phyloP scores from a whole-genome alignment of 2,888 invertebrate species.

The Callimorpha dominula region DNA sequence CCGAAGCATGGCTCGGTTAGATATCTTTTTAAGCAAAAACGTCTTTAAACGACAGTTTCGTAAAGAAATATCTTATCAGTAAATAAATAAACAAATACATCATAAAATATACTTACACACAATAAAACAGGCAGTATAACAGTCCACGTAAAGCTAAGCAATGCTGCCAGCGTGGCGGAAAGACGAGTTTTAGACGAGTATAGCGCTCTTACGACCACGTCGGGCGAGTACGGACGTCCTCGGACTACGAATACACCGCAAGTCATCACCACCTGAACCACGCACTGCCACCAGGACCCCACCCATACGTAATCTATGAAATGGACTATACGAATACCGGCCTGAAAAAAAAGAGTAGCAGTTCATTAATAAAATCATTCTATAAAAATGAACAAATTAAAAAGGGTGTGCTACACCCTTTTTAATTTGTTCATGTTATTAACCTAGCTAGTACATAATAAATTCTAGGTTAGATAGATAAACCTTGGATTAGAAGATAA shows the following conservation, averaged over 20 bases:
- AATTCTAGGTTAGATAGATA: not conserved
- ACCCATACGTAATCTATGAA: slow-evolving; percentile 94
- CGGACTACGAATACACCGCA: slow-evolving; percentile 95
- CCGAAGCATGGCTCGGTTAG: too few relatives aligned
- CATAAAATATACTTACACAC: slow-evolving; percentile 90
- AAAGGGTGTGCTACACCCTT: too few relatives aligned
- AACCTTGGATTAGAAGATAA: slow-evolving; percentile 3
- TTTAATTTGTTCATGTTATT: too few relatives aligned
- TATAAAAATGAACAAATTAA: too few relatives aligned
- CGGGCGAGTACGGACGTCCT: slow-evolving; percentile 94
- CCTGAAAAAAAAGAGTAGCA: slow-evolving; percentile 62
- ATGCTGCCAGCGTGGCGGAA: slow-evolving; percentile 86
- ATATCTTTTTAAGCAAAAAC: too few relatives aligned
- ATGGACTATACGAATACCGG: slow-evolving; percentile 93
- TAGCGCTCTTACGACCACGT: slow-evolving; percentile 86
- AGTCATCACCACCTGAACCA: slow-evolving; percentile 91
- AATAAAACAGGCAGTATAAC: slow-evolving; percentile 93
- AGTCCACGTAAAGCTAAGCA: slow-evolving; percentile 95
- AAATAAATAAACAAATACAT: too few relatives aligned
- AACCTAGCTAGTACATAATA: too few relatives aligned
- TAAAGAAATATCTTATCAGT: too few relatives aligned
- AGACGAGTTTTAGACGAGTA: slow-evolving; percentile 70
- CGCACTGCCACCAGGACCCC: slow-evolving; percentile 95
- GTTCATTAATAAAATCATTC: too few relatives aligned
- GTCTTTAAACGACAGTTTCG: too few relatives aligned